Evolutionary conservation across 2,888 invertebrate species (phyloP), one percentile per base, ranked within the genome.

Genomic region (Shargacucullia verbasci): DNA sequence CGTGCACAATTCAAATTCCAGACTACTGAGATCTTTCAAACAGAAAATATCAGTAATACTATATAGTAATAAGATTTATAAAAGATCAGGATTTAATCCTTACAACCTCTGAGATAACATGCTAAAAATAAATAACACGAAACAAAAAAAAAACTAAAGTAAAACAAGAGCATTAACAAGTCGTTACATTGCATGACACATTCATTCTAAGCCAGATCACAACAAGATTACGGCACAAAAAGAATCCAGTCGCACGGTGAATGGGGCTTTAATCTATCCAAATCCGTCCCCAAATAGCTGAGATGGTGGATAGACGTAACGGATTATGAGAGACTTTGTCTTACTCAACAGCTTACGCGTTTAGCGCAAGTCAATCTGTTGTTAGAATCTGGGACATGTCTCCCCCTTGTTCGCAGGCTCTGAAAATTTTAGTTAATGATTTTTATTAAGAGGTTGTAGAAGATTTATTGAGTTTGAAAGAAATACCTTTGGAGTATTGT

Each of bases 291-390:
- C 79, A 86, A 88, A 88, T 87, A 88, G 81, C 80, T 73, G 67
- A 66, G 73, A 81, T 78, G 81, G 78, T 77, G 76, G 77, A 84
- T 84, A 85, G 83, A 81, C 82, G 75, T 65, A 66, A 59, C 63
- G 84, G 88, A 86, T 88, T 88, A 87, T 70, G 76, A 68, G 67
- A 61, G 83, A 85, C 84, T 87, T 87, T 85, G 88, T 88, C 89
- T 88, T 87, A 84, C 85, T 88, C 85, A 87, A 82, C 79, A 71
- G 83, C 78, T 87, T 86, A 86, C 76, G 75, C 68, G 74, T 82
- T 83, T 80, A 81, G 78, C 81, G 76, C 78, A 73, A 82, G 80
- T 74, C 81, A 76, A 76, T 81, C 79, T 79, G 63, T 70, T 64
- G 59, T 50, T 34, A 46, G 49, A 61, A 68, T 60, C 61, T 69